Conservation (phyloP, 2,797 vertebrate species). For the Diplodus puntazzo region DNA sequence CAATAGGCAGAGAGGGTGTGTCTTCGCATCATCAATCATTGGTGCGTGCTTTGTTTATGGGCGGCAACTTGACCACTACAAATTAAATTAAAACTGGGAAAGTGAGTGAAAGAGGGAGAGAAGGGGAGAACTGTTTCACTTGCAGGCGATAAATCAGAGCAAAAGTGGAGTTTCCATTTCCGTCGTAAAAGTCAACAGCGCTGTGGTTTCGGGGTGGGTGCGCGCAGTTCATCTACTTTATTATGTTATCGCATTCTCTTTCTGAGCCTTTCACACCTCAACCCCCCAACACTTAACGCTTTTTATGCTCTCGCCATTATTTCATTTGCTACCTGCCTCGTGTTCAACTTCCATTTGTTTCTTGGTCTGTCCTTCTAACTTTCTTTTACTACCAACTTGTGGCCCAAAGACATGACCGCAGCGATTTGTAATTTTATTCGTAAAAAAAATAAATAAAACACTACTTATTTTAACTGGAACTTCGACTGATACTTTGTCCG, state of each 20-base stretch:
- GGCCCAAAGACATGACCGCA: background rate
- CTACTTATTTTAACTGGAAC: background rate
- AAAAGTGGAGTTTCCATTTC: slow-evolving; percentile 72
- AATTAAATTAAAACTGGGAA: slow-evolving; percentile 74
- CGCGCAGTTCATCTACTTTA: slow-evolving; percentile 60
- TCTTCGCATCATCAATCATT: slow-evolving; percentile 56
- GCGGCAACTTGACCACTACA: slow-evolving; percentile 58
- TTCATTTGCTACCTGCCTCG: slow-evolving; percentile 32
- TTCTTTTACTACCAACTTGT: slow-evolving; percentile 3
- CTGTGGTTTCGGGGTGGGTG: slow-evolving; percentile 42
- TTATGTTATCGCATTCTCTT: slow-evolving; percentile 33
- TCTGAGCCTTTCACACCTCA: slow-evolving; percentile 19
- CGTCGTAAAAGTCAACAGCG: slow-evolving; percentile 62
- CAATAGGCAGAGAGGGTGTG: slow-evolving; percentile 38
- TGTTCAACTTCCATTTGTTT: background rate
- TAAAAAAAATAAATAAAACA: background rate
- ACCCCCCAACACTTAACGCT: background rate
- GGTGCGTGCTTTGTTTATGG: slow-evolving; percentile 60
- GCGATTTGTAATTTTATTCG: background rate
- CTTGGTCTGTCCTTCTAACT: slow-evolving; percentile 11
- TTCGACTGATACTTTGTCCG: background rate
- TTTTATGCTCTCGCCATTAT: slow-evolving; percentile 34
- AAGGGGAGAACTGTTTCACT: slow-evolving; percentile 34
- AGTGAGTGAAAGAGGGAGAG: slow-evolving; percentile 43
- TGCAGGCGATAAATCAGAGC: slow-evolving; percentile 69